These are phyloP conservation scores for Rhabditoides inermis DNA, from an alignment of 2,888 invertebrate genomes.

Conservation along the genomic window DNA sequence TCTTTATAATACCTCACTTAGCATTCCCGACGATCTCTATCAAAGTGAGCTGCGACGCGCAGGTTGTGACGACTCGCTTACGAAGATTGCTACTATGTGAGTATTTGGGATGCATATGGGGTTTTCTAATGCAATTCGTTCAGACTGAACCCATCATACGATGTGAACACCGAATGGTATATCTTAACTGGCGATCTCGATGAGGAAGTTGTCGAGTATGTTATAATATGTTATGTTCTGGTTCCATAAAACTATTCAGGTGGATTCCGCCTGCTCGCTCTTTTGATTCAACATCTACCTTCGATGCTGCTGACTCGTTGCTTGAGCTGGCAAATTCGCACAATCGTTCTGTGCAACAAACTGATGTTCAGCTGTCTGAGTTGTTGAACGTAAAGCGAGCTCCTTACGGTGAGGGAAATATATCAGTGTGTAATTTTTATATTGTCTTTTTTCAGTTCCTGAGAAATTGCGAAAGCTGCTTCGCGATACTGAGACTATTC, in stretches of 20 bases:
- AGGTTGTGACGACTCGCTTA: too few relatives aligned
- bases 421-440: background rate
- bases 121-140: too few relatives aligned
- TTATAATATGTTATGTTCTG: too few relatives aligned
- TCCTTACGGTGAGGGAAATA: slow-evolving; percentile 1
- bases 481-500: slow-evolving; percentile 3
- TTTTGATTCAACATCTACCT: too few relatives aligned
- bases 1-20: too few relatives aligned
- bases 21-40: too few relatives aligned
- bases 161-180: slow-evolving; percentile 5
- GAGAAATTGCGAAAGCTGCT: slow-evolving; percentile 5
- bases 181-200: background rate
- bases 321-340: background rate
- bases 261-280: too few relatives aligned
- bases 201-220: too few relatives aligned
- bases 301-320: slow-evolving; percentile 2
- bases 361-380: background rate
- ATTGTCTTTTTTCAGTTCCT: background rate
- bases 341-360: background rate
- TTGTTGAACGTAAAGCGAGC: background rate
- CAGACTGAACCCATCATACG: slow-evolving; percentile 6
- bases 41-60: too few relatives aligned
- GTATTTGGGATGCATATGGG: too few relatives aligned
- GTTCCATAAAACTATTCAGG: too few relatives aligned
- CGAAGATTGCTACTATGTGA: too few relatives aligned